Base-by-base conservation (phyloP, 2,113 vertebrate species). In the Gavia stellata region DNA sequence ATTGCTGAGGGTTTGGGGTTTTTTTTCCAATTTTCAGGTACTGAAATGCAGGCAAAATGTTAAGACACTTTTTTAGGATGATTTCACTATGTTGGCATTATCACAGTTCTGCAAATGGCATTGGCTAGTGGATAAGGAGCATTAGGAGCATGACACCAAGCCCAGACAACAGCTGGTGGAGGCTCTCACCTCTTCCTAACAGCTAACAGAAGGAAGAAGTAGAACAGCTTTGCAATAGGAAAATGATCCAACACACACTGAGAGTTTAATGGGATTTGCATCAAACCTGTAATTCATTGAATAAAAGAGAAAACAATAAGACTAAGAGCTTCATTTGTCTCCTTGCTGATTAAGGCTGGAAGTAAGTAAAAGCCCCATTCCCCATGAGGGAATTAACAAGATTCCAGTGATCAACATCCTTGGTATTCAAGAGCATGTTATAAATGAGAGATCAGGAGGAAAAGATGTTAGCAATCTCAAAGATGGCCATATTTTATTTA, bases 161-260 rank as follows among this genome's bases (percentile, higher is more conserved):
- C 18, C 68, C 81, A 92, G 93, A 78, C 73, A 81, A 53, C 88
- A 92, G 91, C 92, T 94, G 93, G 45, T 49, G 34, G 23, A 88
- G 86, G 50, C 88, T 88, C 74, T 81, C 91, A 85, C 85, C 79
- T 92, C 91, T 84, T 75, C 81, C 63, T 8, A 34, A 80, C 40
- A 66, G 78, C 58, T 49, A 68, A 4, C 77, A 70, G 87, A 75
- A 55, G 65, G 84, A 34, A 58, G 40, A 68, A 72, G 40, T 65
- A 80, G 58, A 91, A 63, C 58, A 92, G 87, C 58, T 91, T 38
- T 65, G 67, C 59, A 16, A 9, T 3, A 53, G 74, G 56, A 93
- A 85, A 87, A 75, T 2, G 33, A 91, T 85, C 81, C 90, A 81
- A 63, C 17, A 20, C 83, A 40, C 81, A 36, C 77, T 49, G 25